Conservation (phyloP, 2,888 invertebrate genomes). For the Dolomedes plantarius region DNA sequence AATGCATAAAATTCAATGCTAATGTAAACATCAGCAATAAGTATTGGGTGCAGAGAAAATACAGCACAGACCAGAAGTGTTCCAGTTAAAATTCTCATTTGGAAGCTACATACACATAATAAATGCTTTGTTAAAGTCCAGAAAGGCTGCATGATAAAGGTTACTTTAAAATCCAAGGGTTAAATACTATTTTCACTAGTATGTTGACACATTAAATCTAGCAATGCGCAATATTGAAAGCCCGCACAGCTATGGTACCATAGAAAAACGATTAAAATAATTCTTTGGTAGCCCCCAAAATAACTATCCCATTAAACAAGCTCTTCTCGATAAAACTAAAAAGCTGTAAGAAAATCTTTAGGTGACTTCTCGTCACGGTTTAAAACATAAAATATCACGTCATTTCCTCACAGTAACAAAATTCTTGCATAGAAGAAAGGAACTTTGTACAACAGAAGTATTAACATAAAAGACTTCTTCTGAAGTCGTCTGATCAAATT, state of each 20-base stretch:
- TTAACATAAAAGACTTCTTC: slow-evolving; percentile 70
- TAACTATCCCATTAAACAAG: slow-evolving; percentile 70
- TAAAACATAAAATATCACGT: slow-evolving; percentile 71
- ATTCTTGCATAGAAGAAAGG: slow-evolving; percentile 55
- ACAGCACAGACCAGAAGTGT: slow-evolving; percentile 64
- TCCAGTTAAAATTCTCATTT: slow-evolving; percentile 68
- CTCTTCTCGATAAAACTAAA: slow-evolving; percentile 68
- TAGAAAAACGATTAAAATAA: slow-evolving; percentile 68
- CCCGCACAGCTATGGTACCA: slow-evolving; percentile 65
- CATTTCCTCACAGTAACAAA: slow-evolving; percentile 60
- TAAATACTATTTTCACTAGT: slow-evolving; percentile 69
- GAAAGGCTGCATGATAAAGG: slow-evolving; percentile 70
- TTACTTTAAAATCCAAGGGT: slow-evolving; percentile 67
- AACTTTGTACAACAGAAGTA: slow-evolving; percentile 69
- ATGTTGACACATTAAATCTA: slow-evolving; percentile 53
- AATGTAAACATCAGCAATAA: slow-evolving; percentile 64
- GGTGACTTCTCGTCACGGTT: slow-evolving; percentile 70
- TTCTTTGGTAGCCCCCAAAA: slow-evolving; percentile 69
- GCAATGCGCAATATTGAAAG: slow-evolving; percentile 68
- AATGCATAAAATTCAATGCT: slow-evolving; percentile 66
- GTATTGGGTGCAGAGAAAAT: slow-evolving; percentile 66
- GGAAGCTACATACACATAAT: slow-evolving; percentile 64
- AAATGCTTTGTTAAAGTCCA: slow-evolving; percentile 69
- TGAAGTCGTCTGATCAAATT: slow-evolving; percentile 69
- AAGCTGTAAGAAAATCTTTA: slow-evolving; percentile 61